Conservation (phyloP, 2,113 vertebrate species). For the Misgurnus mizolepis region DNA sequence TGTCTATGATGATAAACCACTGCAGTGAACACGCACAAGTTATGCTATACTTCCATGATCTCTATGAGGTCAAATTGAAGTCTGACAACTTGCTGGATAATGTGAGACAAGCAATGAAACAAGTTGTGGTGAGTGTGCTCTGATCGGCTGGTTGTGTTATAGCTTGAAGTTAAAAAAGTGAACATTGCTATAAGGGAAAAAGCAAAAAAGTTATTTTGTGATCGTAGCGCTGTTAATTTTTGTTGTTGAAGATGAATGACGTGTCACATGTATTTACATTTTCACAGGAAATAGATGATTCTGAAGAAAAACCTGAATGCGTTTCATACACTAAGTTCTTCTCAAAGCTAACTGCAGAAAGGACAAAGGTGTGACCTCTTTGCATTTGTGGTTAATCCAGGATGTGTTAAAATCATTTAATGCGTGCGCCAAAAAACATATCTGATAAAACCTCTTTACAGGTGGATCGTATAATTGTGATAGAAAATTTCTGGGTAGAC, state of each 20-base stretch:
- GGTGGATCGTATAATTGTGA: conserved; percentile 78
- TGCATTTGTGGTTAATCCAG: background rate
- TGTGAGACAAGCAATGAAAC: conserved; percentile 61
- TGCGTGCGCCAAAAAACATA: background rate
- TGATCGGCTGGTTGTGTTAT: background rate
- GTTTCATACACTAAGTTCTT: fast-evolving
- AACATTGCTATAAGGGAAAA: no score
- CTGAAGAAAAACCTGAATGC: background rate
- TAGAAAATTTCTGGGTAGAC: fast-evolving
- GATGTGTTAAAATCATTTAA: background rate
- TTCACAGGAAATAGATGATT: conserved; percentile 34
- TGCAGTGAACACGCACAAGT: conserved; percentile 72
- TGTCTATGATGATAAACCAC: conserved; percentile 73
- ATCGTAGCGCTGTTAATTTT: no score
- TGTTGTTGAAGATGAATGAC: background rate
- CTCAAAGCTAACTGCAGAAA: conserved; percentile 26
- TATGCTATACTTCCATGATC: fast-evolving
- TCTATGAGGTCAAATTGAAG: conserved; percentile 54
- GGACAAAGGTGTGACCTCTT: conserved; percentile 62
- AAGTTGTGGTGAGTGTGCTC: conserved; percentile 65
- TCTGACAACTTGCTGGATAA: conserved; percentile 75
- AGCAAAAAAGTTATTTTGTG: no score
- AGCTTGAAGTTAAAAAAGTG: background rate
- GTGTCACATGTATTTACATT: conserved; percentile 1
- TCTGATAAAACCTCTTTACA: conserved; percentile 54